These are phyloP conservation scores for Heliconius ethilla DNA, from an alignment of 2,888 invertebrate species.

Conservation along the genomic window DNA sequence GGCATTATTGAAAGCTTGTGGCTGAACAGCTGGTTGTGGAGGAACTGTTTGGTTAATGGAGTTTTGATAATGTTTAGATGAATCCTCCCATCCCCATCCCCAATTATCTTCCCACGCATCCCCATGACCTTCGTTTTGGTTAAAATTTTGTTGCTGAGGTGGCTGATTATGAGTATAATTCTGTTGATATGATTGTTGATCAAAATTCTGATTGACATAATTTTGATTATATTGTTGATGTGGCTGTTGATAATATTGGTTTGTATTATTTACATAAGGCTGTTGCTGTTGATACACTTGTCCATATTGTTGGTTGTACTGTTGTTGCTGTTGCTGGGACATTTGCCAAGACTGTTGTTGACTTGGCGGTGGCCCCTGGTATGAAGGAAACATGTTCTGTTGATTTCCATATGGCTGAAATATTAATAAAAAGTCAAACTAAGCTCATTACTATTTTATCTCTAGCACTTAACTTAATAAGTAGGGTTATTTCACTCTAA, in stretches of 20 bases:
- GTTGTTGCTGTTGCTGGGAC: conserved; percentile 52
- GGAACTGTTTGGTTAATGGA: conserved; percentile 48
- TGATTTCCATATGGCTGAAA: conserved; percentile 70
- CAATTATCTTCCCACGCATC: conserved; percentile 77
- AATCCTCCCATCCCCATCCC: conserved; percentile 85
- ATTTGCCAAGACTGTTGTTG: conserved; percentile 69
- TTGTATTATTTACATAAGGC: conserved; percentile 63
- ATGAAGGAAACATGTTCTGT: conserved; percentile 66
- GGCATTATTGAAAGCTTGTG: conserved; percentile 64
- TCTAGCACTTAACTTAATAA: too few relatives aligned
- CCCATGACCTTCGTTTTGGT: conserved; percentile 56
- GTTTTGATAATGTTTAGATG: conserved; percentile 67
- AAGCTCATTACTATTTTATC: neutral
- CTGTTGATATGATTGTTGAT: conserved; percentile 62
- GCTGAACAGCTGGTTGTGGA: conserved; percentile 46
- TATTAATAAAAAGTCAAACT: conserved; percentile 30
- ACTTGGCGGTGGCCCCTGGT: conserved; percentile 53
- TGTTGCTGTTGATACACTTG: conserved; percentile 63
- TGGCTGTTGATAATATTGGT: conserved; percentile 64
- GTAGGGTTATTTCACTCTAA: neutral
- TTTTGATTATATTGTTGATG: conserved; percentile 63
- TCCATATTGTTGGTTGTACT: conserved; percentile 73
- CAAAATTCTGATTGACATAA: conserved; percentile 60
- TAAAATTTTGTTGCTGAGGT: conserved; percentile 55
- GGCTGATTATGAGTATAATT: conserved; percentile 63